A percentile compares a stretch with the other conserved stretches of the same genome.
These are phyloP conservation scores for Onychomys leucogaster DNA, from an alignment of 2,797 vertebrate genomes.

Conservation along the genomic window DNA sequence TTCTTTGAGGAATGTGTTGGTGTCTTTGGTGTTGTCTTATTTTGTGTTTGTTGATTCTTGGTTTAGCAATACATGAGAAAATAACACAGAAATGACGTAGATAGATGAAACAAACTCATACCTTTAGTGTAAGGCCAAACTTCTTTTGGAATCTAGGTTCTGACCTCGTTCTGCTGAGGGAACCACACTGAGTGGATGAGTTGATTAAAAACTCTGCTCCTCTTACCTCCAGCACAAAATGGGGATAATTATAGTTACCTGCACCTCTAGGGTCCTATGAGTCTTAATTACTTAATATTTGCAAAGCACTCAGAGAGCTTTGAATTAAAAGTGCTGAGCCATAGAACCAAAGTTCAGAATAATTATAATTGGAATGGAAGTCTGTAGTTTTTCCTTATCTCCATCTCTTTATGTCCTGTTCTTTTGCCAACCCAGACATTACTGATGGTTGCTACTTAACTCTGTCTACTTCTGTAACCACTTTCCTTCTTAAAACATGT, in stretches of 20 bases:
- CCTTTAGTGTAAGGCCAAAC: slow-evolving; percentile 22
- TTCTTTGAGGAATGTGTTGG: background rate
- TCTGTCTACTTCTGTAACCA: background rate
- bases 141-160: slow-evolving; percentile 66
- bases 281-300: slow-evolving; percentile 85
- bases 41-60: slow-evolving; percentile 6
- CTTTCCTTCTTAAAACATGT: background rate
- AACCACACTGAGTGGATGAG: slow-evolving; percentile 57
- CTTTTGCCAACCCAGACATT: background rate
- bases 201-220: slow-evolving; percentile 80
- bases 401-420: background rate
- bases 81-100: background rate
- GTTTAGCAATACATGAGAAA: background rate
- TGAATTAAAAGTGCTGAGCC: slow-evolving; percentile 82
- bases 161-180: slow-evolving; percentile 75
- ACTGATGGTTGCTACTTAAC: background rate
- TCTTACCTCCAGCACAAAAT: slow-evolving; percentile 62
- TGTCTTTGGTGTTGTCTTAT: background rate
- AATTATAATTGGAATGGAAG: slow-evolving; percentile 70
- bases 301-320: slow-evolving; percentile 78
- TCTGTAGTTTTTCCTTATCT: background rate
- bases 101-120: background rate
- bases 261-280: slow-evolving; percentile 73
- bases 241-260: slow-evolving; percentile 82
- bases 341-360: slow-evolving; percentile 64